These are phyloP conservation scores for Zaprionus bogoriensis DNA, from an alignment of 2,888 invertebrate genomes.

Conservation along the genomic window DNA sequence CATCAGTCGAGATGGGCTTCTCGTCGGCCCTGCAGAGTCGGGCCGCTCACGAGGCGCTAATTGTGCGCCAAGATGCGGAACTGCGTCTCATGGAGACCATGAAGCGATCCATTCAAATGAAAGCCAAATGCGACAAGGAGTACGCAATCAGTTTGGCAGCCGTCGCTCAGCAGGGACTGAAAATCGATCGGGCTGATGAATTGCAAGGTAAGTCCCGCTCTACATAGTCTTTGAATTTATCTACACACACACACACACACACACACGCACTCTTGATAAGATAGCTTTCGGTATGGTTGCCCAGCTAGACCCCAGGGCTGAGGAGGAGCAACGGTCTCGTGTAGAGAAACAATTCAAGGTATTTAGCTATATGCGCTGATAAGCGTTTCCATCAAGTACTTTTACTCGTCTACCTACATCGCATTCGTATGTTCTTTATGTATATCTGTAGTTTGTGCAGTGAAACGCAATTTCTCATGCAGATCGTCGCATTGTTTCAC, in stretches of 20 bases:
- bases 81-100: slow-evolving; percentile 95
- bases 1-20: slow-evolving; percentile 92
- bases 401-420: too few species aligned
- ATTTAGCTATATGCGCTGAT: background rate
- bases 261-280: background rate
- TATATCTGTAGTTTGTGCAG: background rate
- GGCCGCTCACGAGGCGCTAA: slow-evolving; percentile 94
- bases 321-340: background rate
- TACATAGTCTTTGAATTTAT: background rate
- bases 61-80: slow-evolving; percentile 96
- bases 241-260: background rate
- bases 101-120: slow-evolving; percentile 92
- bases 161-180: slow-evolving; percentile 92
- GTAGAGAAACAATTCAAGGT: background rate
- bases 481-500: background rate
- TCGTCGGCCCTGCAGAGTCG: slow-evolving; percentile 93
- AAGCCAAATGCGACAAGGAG: slow-evolving; percentile 95
- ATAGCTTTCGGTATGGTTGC: background rate
- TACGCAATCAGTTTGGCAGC: slow-evolving; percentile 92
- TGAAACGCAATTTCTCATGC: background rate
- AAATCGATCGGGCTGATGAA: slow-evolving; percentile 87
- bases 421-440: background rate
- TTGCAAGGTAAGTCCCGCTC: slow-evolving; percentile 79
- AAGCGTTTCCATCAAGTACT: background rate
- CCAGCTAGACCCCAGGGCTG: background rate